Evolutionary conservation across 2,113 vertebrate genomes (phyloP).

Genomic region (Mesembrinibis cayennensis): DNA sequence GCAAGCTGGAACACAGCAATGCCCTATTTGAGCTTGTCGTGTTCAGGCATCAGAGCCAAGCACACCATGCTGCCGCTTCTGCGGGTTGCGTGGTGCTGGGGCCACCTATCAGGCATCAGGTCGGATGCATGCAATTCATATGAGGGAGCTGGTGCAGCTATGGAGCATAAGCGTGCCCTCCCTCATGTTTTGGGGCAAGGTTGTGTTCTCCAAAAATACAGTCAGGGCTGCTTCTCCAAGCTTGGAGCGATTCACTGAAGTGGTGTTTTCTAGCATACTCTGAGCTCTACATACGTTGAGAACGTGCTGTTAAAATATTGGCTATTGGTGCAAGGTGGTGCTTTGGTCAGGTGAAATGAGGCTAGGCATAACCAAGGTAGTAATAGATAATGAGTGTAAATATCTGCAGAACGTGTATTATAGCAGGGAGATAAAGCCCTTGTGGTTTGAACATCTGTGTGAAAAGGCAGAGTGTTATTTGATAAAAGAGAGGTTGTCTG

Average conservation of each 20-base stretch:
- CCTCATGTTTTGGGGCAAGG: background rate
- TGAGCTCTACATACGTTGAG: rapidly evolving
- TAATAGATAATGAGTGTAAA: background rate
- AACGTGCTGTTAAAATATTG: background rate
- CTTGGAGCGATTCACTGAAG: background rate
- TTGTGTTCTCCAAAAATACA: background rate
- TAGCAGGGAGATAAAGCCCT: background rate
- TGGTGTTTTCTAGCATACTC: rapidly evolving
- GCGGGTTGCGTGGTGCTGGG: background rate
- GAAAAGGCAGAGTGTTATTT: background rate
- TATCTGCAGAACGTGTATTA: background rate
- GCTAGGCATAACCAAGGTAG: background rate
- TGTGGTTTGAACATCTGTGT: background rate
- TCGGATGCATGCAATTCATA: rapidly evolving
- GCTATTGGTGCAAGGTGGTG: background rate
- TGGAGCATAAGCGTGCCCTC: rapidly evolving
- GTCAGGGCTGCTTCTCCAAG: background rate
- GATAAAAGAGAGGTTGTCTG: background rate
- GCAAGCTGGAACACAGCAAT: rapidly evolving
- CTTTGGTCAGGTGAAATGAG: background rate
- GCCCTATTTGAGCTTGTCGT: background rate
- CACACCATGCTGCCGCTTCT: rapidly evolving
- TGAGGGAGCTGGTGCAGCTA: background rate
- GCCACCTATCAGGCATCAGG: background rate
- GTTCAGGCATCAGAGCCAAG: background rate